These are phyloP conservation scores for Seladonia tumulorum DNA, from an alignment of 2,888 invertebrate species.

Conservation along the genomic window DNA sequence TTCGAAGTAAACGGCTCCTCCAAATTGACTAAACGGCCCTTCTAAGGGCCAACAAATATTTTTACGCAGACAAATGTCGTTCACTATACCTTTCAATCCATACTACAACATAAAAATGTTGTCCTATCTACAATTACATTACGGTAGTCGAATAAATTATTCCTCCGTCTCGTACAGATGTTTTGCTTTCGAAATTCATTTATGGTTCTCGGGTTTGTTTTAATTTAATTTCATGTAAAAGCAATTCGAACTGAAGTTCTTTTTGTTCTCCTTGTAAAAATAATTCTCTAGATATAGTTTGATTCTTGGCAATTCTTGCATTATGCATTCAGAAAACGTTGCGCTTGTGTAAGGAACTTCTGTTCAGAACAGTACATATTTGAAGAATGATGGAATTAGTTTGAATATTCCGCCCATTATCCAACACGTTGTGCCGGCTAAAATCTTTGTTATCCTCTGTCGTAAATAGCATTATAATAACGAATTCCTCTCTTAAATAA, in stretches of 20 bases:
- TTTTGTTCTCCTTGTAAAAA: too few species aligned
- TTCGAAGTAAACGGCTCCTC: conserved; percentile 64
- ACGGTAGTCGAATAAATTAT: too few species aligned
- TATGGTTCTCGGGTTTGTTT: too few species aligned
- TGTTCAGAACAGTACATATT: background rate
- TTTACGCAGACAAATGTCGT: background rate
- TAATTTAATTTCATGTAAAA: too few species aligned
- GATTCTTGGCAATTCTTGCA: too few species aligned
- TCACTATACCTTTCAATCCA: background rate
- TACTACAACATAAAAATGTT: background rate
- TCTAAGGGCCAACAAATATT: conserved; percentile 63
- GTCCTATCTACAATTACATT: too few species aligned
- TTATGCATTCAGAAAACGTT: too few species aligned
- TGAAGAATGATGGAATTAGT: background rate
- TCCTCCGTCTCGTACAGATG: too few species aligned
- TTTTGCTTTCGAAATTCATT: too few species aligned
- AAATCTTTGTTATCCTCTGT: background rate
- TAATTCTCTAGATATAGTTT: too few species aligned
- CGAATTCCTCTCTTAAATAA: background rate
- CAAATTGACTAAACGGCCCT: conserved; percentile 55
- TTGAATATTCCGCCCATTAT: background rate
- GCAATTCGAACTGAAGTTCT: too few species aligned
- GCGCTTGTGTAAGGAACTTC: too few species aligned
- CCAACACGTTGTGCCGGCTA: background rate
- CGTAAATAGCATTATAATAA: background rate